These are phyloP conservation scores for Candoia aspera DNA, from an alignment of 2,113 vertebrate genomes.

Conservation along the genomic window DNA sequence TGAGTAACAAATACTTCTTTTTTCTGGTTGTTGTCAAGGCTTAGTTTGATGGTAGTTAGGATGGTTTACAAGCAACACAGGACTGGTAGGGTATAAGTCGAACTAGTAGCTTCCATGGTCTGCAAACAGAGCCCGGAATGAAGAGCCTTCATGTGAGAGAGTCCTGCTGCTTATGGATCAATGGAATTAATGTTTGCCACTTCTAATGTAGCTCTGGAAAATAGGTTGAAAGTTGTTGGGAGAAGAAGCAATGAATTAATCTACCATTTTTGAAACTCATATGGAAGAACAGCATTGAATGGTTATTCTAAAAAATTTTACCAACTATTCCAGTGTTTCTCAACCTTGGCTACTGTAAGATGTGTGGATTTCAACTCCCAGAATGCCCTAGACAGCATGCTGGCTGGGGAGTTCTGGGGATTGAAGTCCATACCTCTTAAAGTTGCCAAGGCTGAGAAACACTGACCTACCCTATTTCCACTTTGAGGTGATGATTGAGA, in stretches of 20 bases:
- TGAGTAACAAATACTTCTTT: background rate
- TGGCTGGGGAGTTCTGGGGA: background rate
- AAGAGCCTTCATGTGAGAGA: background rate
- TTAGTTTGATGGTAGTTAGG: background rate
- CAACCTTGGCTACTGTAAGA: background rate
- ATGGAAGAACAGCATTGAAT: background rate
- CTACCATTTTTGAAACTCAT: background rate
- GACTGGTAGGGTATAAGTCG: background rate
- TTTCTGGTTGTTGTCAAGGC: background rate
- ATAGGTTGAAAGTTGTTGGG: background rate
- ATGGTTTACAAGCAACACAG: background rate
- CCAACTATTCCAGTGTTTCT: background rate
- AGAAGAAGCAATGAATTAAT: background rate
- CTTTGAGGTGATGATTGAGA: background rate
- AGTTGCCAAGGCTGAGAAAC: background rate
- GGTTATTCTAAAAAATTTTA: background rate
- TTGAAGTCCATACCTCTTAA: background rate
- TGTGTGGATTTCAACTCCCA: background rate
- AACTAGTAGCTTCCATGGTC: background rate
- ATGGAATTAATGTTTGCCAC: background rate
- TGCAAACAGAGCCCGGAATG: background rate
- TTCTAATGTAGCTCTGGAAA: background rate
- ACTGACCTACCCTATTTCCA: background rate
- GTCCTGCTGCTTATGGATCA: background rate
- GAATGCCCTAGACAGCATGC: background rate